Evolutionary conservation across 2,888 invertebrate genomes (phyloP).

Genomic region (Dryadula phaetusa): DNA sequence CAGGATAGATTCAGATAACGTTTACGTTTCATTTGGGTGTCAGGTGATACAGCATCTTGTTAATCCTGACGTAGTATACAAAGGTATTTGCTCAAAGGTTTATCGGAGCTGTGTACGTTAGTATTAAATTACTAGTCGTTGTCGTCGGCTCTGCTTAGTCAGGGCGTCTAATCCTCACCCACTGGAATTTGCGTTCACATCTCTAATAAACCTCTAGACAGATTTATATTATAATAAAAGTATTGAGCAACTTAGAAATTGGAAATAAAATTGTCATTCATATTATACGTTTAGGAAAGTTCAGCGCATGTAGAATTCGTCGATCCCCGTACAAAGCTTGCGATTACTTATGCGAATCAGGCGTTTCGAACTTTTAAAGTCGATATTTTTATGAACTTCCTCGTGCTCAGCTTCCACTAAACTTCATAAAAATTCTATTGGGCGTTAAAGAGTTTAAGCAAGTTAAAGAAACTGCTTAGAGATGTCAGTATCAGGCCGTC

Average conservation of each 20-base stretch:
- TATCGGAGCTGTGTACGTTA: slow-evolving; percentile 32
- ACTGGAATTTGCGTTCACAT: slow-evolving; percentile 21
- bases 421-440: slow-evolving; percentile 64
- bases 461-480: slow-evolving; percentile 51
- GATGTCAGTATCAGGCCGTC: slow-evolving; percentile 55
- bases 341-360: slow-evolving; percentile 50
- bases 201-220: not conserved
- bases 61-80: slow-evolving; percentile 23
- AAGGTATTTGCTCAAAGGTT: slow-evolving; percentile 34
- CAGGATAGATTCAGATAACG: slow-evolving; percentile 5
- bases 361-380: slow-evolving; percentile 47
- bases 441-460: slow-evolving; percentile 52
- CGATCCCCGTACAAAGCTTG: slow-evolving; percentile 35
- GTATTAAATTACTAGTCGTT: slow-evolving; percentile 42
- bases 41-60: slow-evolving; percentile 32
- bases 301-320: slow-evolving; percentile 36
- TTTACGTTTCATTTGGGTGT: slow-evolving; percentile 32
- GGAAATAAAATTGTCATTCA: slow-evolving; percentile 12
- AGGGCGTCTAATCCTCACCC: slow-evolving; percentile 35
- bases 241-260: not conserved
- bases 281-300: slow-evolving; percentile 27
- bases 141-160: slow-evolving; percentile 36
- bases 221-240: slow-evolving; percentile 8
- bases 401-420: slow-evolving; percentile 45
- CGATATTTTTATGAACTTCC: slow-evolving; percentile 48